Percentiles rank a stretch among this genome's conserved stretches.
phyloP scores from a whole-genome alignment of 2,888 invertebrate genomes.

The Eledona agricola region DNA sequence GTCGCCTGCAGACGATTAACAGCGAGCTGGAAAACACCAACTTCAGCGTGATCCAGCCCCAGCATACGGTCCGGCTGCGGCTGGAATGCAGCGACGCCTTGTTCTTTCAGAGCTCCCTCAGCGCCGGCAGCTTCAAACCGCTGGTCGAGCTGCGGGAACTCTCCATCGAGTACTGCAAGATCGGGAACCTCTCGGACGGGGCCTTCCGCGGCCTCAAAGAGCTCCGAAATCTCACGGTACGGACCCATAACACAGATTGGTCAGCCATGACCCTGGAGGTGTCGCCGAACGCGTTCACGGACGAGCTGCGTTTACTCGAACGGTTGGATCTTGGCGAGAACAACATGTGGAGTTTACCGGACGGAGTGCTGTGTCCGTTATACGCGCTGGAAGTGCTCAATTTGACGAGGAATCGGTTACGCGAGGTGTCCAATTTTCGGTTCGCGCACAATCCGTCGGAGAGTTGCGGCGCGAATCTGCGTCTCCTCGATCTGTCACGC shows the following conservation, averaged over 20 bases:
- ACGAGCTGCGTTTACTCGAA: slow-evolving; percentile 77
- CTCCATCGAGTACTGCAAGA: slow-evolving; percentile 84
- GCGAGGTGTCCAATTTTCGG: slow-evolving; percentile 77
- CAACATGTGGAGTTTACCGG: slow-evolving; percentile 82
- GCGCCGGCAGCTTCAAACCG: slow-evolving; percentile 79
- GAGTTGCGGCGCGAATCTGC: slow-evolving; percentile 75
- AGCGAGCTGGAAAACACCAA: slow-evolving; percentile 84
- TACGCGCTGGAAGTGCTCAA: slow-evolving; percentile 79
- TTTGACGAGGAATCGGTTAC: slow-evolving; percentile 80
- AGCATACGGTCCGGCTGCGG: slow-evolving; percentile 78
- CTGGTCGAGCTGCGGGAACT: slow-evolving; percentile 79
- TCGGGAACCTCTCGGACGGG: slow-evolving; percentile 81
- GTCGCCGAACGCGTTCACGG: slow-evolving; percentile 76
- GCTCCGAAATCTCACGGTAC: slow-evolving; percentile 79
- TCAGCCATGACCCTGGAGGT: slow-evolving; percentile 82
- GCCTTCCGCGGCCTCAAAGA: slow-evolving; percentile 83
- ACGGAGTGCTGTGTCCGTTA: slow-evolving; percentile 79
- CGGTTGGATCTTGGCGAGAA: slow-evolving; percentile 80
- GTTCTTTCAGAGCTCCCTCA: slow-evolving; percentile 81
- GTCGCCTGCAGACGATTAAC: slow-evolving; percentile 79
- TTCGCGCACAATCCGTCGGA: slow-evolving; percentile 72
- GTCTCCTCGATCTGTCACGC: slow-evolving; percentile 77
- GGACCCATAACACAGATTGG: slow-evolving; percentile 87
- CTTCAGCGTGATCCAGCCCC: slow-evolving; percentile 84
- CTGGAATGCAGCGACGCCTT: slow-evolving; percentile 83